Evolutionary conservation across 2,797 vertebrate genomes (phyloP).

Genomic region (Botia almorhae): DNA sequence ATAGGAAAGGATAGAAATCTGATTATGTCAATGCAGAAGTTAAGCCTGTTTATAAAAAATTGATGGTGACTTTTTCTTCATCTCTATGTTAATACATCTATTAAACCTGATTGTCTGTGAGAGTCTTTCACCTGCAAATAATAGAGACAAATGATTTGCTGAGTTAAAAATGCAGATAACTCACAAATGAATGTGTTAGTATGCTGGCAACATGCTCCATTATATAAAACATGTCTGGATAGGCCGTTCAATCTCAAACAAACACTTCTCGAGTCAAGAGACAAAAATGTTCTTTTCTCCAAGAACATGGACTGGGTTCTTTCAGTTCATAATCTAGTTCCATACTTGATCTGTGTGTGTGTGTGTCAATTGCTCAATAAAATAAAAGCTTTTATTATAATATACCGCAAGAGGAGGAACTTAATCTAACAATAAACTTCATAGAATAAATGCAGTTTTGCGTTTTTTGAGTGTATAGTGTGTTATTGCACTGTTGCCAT

Average conservation of each 20-base stretch:
- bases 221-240: slow-evolving; percentile 38
- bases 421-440: background rate
- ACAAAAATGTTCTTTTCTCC: slow-evolving; percentile 28
- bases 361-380: background rate
- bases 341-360: background rate
- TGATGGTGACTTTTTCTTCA: background rate
- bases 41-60: background rate
- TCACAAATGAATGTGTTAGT: background rate
- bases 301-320: slow-evolving; percentile 2
- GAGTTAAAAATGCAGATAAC: background rate
- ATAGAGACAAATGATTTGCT: background rate
- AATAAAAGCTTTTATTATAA: slow-evolving; percentile 7
- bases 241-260: background rate
- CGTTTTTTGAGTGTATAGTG: background rate
- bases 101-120: background rate
- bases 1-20: background rate
- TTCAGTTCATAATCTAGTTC: background rate
- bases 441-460: slow-evolving; percentile 16
- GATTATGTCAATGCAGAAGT: background rate
- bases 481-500: slow-evolving; percentile 4
- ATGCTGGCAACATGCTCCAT: slow-evolving; percentile 28
- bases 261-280: background rate
- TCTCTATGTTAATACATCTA: background rate
- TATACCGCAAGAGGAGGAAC: slow-evolving; percentile 6
- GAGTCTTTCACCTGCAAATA: slow-evolving; percentile 14